phyloP scores from a whole-genome alignment of 2,888 invertebrate genomes.

The Drosophila limbata region DNA sequence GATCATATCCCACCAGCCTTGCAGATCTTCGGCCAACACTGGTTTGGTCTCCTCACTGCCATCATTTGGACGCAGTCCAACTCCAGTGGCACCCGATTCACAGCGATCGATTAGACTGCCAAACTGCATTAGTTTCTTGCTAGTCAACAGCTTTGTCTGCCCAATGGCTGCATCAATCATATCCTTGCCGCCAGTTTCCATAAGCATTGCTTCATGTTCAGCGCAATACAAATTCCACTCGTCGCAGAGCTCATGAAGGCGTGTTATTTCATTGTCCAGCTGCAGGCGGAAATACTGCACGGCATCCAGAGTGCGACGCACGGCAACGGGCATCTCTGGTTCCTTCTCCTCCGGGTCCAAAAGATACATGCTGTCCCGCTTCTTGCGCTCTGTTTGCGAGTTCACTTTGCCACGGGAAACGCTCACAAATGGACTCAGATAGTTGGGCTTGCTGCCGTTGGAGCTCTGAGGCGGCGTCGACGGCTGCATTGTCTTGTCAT shows the following conservation, averaged over 20 bases:
- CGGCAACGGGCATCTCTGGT: slow-evolving; percentile 33
- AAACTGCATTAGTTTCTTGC: slow-evolving; percentile 91
- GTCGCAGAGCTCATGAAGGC: slow-evolving; percentile 85
- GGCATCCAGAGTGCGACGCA: slow-evolving; percentile 71
- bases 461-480: slow-evolving; percentile 21
- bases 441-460: slow-evolving; percentile 58
- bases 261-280: slow-evolving; percentile 85
- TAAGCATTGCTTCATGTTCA: slow-evolving; percentile 78
- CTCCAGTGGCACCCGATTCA: slow-evolving; percentile 71
- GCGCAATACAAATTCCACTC: slow-evolving; percentile 85
- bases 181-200: slow-evolving; percentile 83
- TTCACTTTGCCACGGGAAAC: slow-evolving; percentile 87
- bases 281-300: slow-evolving; percentile 81
- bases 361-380: slow-evolving; percentile 81
- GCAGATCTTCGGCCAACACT: slow-evolving; percentile 88
- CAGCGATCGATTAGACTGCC: slow-evolving; percentile 86
- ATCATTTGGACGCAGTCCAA: slow-evolving; percentile 44
- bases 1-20: slow-evolving; percentile 89
- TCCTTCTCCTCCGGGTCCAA: slow-evolving; percentile 34
- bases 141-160: slow-evolving; percentile 90
- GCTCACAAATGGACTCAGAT: slow-evolving; percentile 86
- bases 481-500: slow-evolving; percentile 6
- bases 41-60: slow-evolving; percentile 77
- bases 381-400: slow-evolving; percentile 85
- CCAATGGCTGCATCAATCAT: slow-evolving; percentile 90